Percentiles rank a stretch among this genome's conserved stretches.
phyloP scores from a whole-genome alignment of 2,888 invertebrate genomes.

The Toxonevra muliebris region DNA sequence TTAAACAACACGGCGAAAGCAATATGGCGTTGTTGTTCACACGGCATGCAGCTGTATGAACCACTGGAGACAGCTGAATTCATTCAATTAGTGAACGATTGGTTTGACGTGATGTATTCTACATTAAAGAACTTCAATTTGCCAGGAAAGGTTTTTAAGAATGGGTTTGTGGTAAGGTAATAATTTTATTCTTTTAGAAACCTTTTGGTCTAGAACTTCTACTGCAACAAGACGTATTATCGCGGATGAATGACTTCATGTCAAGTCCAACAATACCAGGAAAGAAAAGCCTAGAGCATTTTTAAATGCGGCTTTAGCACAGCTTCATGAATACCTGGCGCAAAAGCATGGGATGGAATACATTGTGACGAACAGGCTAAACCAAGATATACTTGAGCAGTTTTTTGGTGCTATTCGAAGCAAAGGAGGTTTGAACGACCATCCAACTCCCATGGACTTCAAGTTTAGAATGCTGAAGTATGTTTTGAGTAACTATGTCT shows the following conservation, averaged over 20 bases:
- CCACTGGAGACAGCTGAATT: no score
- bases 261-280: background rate
- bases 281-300: background rate
- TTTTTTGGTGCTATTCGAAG: no score
- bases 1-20: constrained; percentile 24
- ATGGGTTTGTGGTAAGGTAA: background rate
- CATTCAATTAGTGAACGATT: no score
- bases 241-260: constrained; percentile 2
- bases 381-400: constrained; percentile 2
- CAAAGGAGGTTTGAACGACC: no score
- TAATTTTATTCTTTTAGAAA: background rate
- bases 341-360: background rate
- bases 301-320: constrained; percentile 2
- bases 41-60: constrained; percentile 16
- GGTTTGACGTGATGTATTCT: constrained; percentile 13
- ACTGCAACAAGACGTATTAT: background rate
- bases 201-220: no score
- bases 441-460: no score
- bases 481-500: no score
- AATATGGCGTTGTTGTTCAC: constrained; percentile 5
- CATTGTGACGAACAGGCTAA: background rate
- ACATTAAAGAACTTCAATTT: background rate
- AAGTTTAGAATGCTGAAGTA: no score
- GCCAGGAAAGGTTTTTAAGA: constrained; percentile 1
- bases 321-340: background rate